Evolutionary conservation across 2,797 vertebrate species (phyloP).

Genomic region (Kryptolebias ocellatus): DNA sequence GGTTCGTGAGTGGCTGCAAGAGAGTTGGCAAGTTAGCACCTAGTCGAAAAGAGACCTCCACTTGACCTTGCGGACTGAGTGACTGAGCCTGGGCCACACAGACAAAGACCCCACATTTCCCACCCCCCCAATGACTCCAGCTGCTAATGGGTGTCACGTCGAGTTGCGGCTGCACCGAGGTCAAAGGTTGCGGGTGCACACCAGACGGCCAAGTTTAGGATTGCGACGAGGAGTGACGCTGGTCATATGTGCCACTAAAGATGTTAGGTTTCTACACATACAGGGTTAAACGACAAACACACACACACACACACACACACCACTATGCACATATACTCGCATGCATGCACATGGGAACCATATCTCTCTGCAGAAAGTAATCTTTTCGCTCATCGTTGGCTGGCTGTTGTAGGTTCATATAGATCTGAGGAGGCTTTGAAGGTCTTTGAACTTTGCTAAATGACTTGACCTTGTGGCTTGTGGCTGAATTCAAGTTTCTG

Average conservation of each 20-base stretch:
- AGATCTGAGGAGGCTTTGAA: slow-evolving; percentile 93
- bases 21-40: slow-evolving; percentile 98
- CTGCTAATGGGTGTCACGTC: slow-evolving; percentile 85
- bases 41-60: slow-evolving; percentile 88
- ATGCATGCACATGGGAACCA: slow-evolving; percentile 26
- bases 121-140: slow-evolving; percentile 67
- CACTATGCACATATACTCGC: background rate
- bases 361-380: slow-evolving; percentile 59
- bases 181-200: slow-evolving; percentile 66
- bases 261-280: slow-evolving; percentile 42
- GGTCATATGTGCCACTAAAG: slow-evolving; percentile 84
- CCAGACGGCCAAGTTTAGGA: slow-evolving; percentile 84
- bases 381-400: slow-evolving; percentile 62
- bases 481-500: slow-evolving; percentile 49
- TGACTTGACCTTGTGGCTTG: slow-evolving; percentile 91
- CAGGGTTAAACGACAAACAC: background rate
- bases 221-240: slow-evolving; percentile 83
- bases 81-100: slow-evolving; percentile 42
- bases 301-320: slow-evolving; percentile 21
- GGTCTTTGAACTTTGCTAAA: slow-evolving; percentile 95
- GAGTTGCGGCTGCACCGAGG: slow-evolving; percentile 65
- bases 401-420: slow-evolving; percentile 87
- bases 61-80: slow-evolving; percentile 76
- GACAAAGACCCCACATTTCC: slow-evolving; percentile 9
- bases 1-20: slow-evolving; percentile 92